Percentiles rank a stretch among this genome's conserved stretches.
These are phyloP conservation scores for Phoeniculus purpureus DNA, from an alignment of 2,797 vertebrate genomes.

Conservation along the genomic window DNA sequence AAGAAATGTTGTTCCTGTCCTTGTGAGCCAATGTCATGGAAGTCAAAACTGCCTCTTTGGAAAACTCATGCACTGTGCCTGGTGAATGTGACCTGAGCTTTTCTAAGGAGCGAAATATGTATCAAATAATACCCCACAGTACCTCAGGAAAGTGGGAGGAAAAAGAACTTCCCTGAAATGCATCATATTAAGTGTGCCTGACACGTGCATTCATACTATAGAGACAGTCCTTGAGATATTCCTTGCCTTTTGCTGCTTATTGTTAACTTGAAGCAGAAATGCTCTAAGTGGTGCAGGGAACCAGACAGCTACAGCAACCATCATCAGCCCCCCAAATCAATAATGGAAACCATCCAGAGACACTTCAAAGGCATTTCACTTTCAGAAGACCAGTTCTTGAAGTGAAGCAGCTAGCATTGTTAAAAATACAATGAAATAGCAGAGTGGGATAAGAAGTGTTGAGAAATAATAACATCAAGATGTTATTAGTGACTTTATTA, in stretches of 20 bases:
- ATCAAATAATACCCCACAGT: background rate
- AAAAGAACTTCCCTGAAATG: background rate
- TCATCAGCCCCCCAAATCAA: conserved; percentile 38
- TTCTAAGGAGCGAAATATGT: background rate
- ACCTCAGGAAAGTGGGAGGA: background rate
- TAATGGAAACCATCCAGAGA: conserved; percentile 25
- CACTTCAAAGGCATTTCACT: conserved; percentile 27
- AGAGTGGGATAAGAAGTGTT: background rate
- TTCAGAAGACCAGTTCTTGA: background rate
- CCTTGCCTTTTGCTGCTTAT: conserved; percentile 22
- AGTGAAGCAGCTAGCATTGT: background rate
- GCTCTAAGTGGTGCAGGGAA: background rate
- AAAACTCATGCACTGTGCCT: background rate
- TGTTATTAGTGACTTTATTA: background rate
- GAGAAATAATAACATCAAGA: background rate
- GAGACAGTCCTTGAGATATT: background rate
- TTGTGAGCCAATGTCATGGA: background rate
- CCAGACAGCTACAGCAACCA: conserved; percentile 8
- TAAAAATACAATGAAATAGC: conserved; percentile 12
- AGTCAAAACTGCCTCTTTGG: background rate
- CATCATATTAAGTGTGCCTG: background rate
- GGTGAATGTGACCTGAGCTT: background rate
- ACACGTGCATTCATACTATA: background rate
- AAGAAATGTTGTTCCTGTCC: background rate
- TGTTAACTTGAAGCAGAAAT: conserved; percentile 16